Conservation (phyloP, 1,140 invertebrate genomes). For the Psix sp. region DNA sequence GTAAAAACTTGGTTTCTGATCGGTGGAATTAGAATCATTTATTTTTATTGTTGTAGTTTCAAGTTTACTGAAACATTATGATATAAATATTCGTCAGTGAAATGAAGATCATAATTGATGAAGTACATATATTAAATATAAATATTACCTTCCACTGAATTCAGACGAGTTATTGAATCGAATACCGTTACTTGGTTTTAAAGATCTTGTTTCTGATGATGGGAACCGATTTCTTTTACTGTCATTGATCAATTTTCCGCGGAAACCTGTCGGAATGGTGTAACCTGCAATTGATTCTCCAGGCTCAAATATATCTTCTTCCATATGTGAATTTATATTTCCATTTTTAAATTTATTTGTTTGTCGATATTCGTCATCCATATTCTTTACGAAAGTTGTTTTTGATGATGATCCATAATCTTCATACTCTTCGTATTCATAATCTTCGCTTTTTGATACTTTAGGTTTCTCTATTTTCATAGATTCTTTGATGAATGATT, state of each 20-base stretch:
- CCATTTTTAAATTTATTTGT: conserved; percentile 6
- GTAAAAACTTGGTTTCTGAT: conserved; percentile 67
- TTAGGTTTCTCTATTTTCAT: conserved; percentile 68
- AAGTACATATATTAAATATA: too few species aligned
- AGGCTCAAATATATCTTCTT: conserved; percentile 77
- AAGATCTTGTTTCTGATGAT: conserved; percentile 63
- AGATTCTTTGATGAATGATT: conserved; percentile 19
- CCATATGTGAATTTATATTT: background rate
- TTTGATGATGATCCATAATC: conserved; percentile 52
- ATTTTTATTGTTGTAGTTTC: conserved; percentile 15
- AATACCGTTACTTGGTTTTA: conserved; percentile 58
- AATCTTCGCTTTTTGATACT: conserved; percentile 72
- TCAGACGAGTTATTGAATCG: conserved; percentile 11
- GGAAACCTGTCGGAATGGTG: conserved; percentile 82
- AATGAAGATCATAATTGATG: too few species aligned
- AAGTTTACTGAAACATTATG: conserved; percentile 18
- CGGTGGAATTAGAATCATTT: conserved; percentile 11
- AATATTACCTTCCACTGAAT: conserved; percentile 40
- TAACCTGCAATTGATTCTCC: conserved; percentile 81
- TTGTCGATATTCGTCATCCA: conserved; percentile 18
- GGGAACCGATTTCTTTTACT: conserved; percentile 72
- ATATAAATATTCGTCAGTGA: too few species aligned
- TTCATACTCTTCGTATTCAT: conserved; percentile 75
- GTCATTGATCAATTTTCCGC: conserved; percentile 77
- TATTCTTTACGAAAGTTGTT: conserved; percentile 44